Base-by-base conservation (phyloP, 1,140 invertebrate species). In the Popillia japonica region DNA sequence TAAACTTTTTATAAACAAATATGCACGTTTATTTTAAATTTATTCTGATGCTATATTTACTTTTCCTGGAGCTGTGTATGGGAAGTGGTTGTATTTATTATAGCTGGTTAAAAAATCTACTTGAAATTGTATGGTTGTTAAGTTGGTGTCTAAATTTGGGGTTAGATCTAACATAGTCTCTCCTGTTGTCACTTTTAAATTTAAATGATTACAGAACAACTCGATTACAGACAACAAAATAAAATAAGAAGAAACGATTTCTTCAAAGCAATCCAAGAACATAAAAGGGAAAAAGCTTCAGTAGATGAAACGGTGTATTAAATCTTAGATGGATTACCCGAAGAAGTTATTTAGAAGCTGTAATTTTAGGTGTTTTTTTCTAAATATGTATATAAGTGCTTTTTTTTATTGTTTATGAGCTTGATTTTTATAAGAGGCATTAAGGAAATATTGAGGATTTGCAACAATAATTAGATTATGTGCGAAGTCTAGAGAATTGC, bases 401-500 rank as follows among this genome's bases (percentile, higher is more conserved):
- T 11, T 6, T 8, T 20, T 48, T 42, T 10, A 48, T 14, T 20
- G 7, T 0, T 23, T n/a, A 64, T 8, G 23, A 6, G 17, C 22
- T 23, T 11, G 10, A 22, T 64, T 64, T 64, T 64, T 22, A n/a
- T n/a, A n/a, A 64, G 61, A 64, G 17, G 11, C 20, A 6, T 20
- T 64, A 10, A 27, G 61, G 22, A 64, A 64, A 27, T 22, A 64
- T 22, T 20, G n/a, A 64, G n/a, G n/a, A 11, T 0, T 64, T 20
- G 61, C 17, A 11, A 2, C 61, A 6, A 1, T 64, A 6, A 64
- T 20, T 6, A 64, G 17, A 64, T 20, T 64, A 17, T 64, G 61
- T 22, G 22, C 61, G 11, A 48, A 48, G 17, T 4, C 83, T 20
- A 86, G 82, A 79, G 80, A 40, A 8, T 74, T 84, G 0, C 81